phyloP scores from a whole-genome alignment of 2,797 vertebrate species.

The Periophthalmus magnuspinnatus region DNA sequence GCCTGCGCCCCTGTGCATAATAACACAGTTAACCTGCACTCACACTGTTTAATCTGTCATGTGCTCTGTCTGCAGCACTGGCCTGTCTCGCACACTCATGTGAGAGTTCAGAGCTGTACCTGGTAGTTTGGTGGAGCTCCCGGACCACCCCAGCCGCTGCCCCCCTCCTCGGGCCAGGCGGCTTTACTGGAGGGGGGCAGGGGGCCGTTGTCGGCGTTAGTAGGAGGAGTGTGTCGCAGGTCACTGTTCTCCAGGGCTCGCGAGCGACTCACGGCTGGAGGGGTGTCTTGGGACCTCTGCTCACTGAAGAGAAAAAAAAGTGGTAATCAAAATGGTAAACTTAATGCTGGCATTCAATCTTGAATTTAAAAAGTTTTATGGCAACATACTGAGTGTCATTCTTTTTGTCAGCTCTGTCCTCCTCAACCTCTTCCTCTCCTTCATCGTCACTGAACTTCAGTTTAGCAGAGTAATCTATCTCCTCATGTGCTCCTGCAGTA shows the following conservation, averaged over 20 bases:
- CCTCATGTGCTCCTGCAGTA: conserved; percentile 88
- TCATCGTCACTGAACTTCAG: conserved; percentile 96
- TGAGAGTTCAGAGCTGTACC: conserved; percentile 64
- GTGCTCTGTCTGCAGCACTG: conserved; percentile 9
- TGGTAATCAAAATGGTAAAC: neutral
- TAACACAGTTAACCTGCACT: conserved; percentile 63
- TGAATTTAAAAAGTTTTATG: neutral
- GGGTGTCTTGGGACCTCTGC: conserved; percentile 72
- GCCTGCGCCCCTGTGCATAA: conserved; percentile 80
- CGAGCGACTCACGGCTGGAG: conserved; percentile 61
- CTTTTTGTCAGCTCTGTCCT: conserved; percentile 74
- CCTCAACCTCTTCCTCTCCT: conserved; percentile 88
- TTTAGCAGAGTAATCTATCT: conserved; percentile 95
- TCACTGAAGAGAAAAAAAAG: conserved; percentile 47
- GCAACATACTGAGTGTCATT: conserved; percentile 74
- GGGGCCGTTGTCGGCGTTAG: conserved; percentile 72
- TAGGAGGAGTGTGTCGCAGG: conserved; percentile 73
- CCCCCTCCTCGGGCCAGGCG: conserved; percentile 84
- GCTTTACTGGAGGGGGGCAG: conserved; percentile 81
- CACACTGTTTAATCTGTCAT: conserved; percentile 13
- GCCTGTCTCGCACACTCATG: neutral
- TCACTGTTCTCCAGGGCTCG: conserved; percentile 71
- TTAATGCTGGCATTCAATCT: neutral
- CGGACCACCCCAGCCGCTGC: conserved; percentile 72
- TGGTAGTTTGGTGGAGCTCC: conserved; percentile 78